Percentiles rank a stretch among this genome's conserved stretches.
phyloP scores from a whole-genome alignment of 2,888 invertebrate species.

The Linnaemya tessellans region DNA sequence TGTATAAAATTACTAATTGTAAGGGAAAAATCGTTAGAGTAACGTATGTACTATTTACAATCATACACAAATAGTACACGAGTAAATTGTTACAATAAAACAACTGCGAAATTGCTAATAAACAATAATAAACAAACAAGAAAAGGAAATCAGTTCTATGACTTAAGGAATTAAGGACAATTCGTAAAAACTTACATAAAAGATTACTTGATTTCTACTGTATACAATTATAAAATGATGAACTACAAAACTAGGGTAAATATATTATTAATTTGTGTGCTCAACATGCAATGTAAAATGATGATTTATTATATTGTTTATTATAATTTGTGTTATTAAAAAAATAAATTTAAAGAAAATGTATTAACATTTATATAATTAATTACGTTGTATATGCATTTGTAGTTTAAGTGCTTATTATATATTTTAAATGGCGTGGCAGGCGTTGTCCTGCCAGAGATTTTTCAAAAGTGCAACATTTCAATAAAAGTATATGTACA shows the following conservation, averaged over 20 bases:
- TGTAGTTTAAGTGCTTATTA: background rate
- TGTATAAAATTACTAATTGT: conserved; percentile 45
- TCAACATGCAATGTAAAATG: background rate
- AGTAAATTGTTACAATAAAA: conserved; percentile 33
- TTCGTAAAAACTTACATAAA: conserved; percentile 5
- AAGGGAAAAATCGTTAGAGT: conserved; percentile 68
- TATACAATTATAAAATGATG: conserved; percentile 42
- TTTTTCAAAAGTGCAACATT: too few species aligned
- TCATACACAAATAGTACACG: conserved; percentile 20
- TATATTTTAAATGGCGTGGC: too few species aligned
- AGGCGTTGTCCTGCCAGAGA: too few species aligned
- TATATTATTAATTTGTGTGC: conserved; percentile 19
- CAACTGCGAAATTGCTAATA: conserved; percentile 42
- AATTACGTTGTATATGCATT: background rate
- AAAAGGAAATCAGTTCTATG: conserved; percentile 1
- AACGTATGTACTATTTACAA: background rate
- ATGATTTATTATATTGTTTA: background rate
- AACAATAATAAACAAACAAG: conserved; percentile 21
- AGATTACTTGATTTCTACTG: background rate
- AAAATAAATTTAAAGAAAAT: too few species aligned
- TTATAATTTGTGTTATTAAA: background rate
- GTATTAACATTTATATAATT: background rate
- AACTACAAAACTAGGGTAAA: conserved; percentile 68
- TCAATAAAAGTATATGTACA: too few species aligned
- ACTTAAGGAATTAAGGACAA: conserved; percentile 19